Evolutionary conservation across 2,797 vertebrate genomes (phyloP).

Genomic region (Bucorvus abyssinicus): DNA sequence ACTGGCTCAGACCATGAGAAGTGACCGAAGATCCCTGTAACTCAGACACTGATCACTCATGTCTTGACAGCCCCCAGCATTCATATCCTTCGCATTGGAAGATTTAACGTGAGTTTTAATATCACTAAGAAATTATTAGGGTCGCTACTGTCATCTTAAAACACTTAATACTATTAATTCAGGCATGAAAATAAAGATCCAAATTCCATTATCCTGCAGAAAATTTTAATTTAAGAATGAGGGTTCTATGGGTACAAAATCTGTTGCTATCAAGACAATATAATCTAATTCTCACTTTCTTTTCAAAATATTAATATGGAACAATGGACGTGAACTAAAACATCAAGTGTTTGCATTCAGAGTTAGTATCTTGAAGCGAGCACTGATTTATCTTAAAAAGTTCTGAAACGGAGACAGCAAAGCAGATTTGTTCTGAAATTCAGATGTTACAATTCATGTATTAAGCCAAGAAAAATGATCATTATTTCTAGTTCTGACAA

Average conservation of each 20-base stretch:
- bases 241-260: background rate
- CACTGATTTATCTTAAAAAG: background rate
- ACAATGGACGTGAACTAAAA: background rate
- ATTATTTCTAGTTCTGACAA: background rate
- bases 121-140: background rate
- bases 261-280: background rate
- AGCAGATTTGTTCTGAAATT: background rate
- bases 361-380: background rate
- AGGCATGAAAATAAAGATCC: background rate
- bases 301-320: background rate
- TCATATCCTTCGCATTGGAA: background rate
- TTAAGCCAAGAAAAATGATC: background rate
- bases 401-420: background rate
- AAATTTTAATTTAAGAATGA: background rate
- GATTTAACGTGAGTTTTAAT: background rate
- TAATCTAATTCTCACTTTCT: background rate
- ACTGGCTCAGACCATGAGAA: background rate
- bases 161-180: background rate
- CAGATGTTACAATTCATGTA: background rate
- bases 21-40: background rate
- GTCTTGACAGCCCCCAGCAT: background rate
- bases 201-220: background rate
- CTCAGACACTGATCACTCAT: background rate
- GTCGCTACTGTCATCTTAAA: background rate
- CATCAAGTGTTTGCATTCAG: background rate